Evolutionary conservation across 2,113 vertebrate species (phyloP).

Genomic region (Dicaeum eximium): DNA sequence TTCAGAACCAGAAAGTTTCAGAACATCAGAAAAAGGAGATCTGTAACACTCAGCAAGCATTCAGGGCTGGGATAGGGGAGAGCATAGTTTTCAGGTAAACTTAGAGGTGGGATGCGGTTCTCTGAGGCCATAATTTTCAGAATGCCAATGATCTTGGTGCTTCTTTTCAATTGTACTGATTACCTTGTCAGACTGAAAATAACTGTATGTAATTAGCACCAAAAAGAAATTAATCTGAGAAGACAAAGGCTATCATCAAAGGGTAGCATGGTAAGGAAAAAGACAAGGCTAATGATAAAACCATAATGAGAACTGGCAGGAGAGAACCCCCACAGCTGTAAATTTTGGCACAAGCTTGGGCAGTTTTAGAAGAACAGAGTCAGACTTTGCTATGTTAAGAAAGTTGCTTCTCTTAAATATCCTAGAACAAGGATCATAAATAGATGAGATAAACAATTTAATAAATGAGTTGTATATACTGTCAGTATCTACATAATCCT

Average conservation of each 20-base stretch:
- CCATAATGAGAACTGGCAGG: slow-evolving; percentile 5
- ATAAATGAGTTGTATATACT: not conserved
- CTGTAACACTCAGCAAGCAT: not conserved
- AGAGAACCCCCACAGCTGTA: not conserved
- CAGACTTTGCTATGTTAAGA: not conserved
- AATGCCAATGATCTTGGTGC: not conserved
- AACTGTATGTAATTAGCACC: not conserved
- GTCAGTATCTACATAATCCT: not conserved
- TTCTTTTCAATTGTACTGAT: not conserved
- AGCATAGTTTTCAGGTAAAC: not conserved
- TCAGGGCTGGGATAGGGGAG: not conserved
- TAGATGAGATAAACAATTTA: not conserved
- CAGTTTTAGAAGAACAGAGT: not conserved
- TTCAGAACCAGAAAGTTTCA: not conserved
- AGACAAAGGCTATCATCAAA: slow-evolving; percentile 22
- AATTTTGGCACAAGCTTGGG: not conserved
- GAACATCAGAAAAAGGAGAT: not conserved
- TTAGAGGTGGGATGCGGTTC: not conserved
- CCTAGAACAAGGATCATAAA: not conserved
- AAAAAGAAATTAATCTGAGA: not conserved
- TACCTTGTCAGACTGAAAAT: not conserved
- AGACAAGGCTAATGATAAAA: not conserved
- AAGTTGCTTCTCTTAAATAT: not conserved
- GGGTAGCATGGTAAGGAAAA: not conserved
- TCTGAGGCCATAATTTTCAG: not conserved